Evolutionary conservation across 2,113 vertebrate genomes (phyloP).

Genomic region (Corydoras maculifer): DNA sequence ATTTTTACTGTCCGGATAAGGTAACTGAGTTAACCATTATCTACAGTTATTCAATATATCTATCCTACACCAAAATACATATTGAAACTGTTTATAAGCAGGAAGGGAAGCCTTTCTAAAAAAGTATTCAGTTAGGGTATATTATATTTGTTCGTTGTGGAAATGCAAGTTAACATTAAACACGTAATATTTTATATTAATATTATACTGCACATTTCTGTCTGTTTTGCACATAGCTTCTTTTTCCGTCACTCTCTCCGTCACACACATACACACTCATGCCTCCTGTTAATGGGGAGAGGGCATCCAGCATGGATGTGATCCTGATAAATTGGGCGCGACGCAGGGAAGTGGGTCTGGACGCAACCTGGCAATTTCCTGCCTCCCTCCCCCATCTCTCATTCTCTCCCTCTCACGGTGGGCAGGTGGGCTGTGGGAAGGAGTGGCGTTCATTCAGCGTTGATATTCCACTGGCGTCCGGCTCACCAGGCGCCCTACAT

Average conservation of each 20-base stretch:
- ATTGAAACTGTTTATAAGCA: no score
- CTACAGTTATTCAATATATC: no score
- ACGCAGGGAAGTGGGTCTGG: slow-evolving; percentile 71
- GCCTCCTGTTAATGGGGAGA: slow-evolving; percentile 39
- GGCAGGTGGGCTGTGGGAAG: slow-evolving; percentile 70
- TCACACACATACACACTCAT: slow-evolving; percentile 40
- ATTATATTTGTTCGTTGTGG: no score
- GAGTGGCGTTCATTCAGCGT: slow-evolving; percentile 62
- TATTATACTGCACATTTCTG: no score
- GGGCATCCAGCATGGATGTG: slow-evolving; percentile 67
- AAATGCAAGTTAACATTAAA: no score
- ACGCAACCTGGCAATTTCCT: slow-evolving; percentile 75
- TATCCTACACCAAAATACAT: no score
- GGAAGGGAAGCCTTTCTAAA: no score
- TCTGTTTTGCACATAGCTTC: background rate
- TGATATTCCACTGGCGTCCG: slow-evolving; percentile 73
- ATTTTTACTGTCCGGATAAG: no score
- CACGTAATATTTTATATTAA: no score
- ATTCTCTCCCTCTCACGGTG: slow-evolving; percentile 43
- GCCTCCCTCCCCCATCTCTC: slow-evolving; percentile 43
- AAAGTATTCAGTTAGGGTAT: no score
- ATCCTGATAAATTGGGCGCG: slow-evolving; percentile 74
- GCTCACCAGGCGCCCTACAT: slow-evolving; percentile 71
- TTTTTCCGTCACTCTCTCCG: slow-evolving; percentile 32
- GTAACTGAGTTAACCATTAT: no score